Evolutionary conservation across 2,113 vertebrate species (phyloP).

Genomic region (Eptesicus fuscus): DNA sequence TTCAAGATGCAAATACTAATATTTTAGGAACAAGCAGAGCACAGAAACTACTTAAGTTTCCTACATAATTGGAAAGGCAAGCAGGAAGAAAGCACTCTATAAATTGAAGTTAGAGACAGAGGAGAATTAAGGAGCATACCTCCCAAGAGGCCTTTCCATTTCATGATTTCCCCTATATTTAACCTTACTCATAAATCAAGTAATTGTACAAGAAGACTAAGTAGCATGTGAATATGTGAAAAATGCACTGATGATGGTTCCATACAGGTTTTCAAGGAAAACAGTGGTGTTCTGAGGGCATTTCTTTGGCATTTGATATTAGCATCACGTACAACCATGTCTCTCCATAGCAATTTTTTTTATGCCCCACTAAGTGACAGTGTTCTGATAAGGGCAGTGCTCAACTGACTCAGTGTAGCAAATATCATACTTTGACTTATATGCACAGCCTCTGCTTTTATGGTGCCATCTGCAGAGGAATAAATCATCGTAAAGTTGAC

Average conservation of each 20-base stretch:
- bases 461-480: conserved; percentile 31
- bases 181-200: neutral
- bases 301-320: neutral
- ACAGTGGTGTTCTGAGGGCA: neutral
- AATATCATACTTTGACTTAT: neutral
- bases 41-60: neutral
- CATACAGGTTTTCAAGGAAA: neutral
- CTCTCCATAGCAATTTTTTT: neutral
- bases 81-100: neutral
- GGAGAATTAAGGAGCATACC: neutral
- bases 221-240: neutral
- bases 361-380: neutral
- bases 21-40: neutral
- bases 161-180: neutral
- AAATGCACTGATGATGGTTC: neutral
- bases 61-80: neutral
- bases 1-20: neutral
- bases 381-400: neutral
- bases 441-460: conserved; percentile 33
- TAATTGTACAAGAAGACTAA: neutral
- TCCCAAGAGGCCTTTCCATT: neutral
- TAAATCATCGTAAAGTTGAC: conserved; percentile 62
- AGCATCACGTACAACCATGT: neutral
- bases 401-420: neutral
- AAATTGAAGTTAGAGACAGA: neutral